Conservation (phyloP, 92 coral and sea anemone species). For the Palythoa grandiflora region DNA sequence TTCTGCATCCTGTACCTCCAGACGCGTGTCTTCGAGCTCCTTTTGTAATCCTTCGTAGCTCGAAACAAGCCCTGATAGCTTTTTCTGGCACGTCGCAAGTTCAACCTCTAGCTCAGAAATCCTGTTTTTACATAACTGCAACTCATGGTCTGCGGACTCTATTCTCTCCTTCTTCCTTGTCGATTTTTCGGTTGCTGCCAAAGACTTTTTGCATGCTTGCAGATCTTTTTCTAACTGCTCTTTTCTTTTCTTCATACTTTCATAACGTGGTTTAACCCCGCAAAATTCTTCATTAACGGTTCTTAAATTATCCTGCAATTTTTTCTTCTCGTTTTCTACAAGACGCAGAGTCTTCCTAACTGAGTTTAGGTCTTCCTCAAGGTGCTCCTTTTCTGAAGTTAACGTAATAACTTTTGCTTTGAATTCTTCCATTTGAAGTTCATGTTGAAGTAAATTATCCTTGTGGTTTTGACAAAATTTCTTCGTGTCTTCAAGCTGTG, state of each 20-base stretch:
- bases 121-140: conserved; percentile 69
- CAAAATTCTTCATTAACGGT: conserved; percentile 80
- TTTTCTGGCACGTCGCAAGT: conserved; percentile 72
- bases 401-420: conserved; percentile 69
- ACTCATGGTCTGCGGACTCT: conserved; percentile 68
- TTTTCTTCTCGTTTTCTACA: conserved; percentile 75
- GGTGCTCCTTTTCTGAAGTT: conserved; percentile 72
- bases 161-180: conserved; percentile 63
- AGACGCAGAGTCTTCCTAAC: conserved; percentile 63
- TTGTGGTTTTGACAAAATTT: conserved; percentile 61
- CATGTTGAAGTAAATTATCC: conserved; percentile 60
- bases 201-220: conserved; percentile 71
- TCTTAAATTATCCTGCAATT: conserved; percentile 75
- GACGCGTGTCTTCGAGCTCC: conserved; percentile 76
- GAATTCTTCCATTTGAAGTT: conserved; percentile 68
- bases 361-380: conserved; percentile 68
- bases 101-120: conserved; percentile 76
- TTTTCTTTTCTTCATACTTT: conserved; percentile 76
- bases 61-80: conserved; percentile 68
- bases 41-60: conserved; percentile 68
- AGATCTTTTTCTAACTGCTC: conserved; percentile 87
- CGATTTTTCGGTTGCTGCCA: conserved; percentile 71
- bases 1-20: conserved; percentile 65
- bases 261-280: conserved; percentile 80
- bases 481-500: conserved; percentile 84